Evolutionary conservation across 2,888 invertebrate species (phyloP), one percentile per base, ranked within the genome.

Genomic region (Quadroppia sp.): DNA sequence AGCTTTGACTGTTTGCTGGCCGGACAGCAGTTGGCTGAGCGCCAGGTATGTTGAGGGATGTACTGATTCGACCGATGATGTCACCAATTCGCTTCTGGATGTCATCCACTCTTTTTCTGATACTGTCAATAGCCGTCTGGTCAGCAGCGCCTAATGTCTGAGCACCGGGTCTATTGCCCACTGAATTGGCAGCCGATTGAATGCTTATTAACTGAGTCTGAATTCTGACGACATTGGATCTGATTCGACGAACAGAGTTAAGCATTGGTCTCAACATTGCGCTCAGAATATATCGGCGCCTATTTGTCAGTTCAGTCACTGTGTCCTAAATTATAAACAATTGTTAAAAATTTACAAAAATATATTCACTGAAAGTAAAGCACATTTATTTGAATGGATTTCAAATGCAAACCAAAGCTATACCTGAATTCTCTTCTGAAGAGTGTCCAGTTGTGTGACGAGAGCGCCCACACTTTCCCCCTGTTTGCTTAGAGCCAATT

Each of bases 181-280:
- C 15, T 1, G 23, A 13, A 40, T 48, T 17, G 0, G 64, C 72
- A 0, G 64, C 72, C 64, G 45, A 15, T 11, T 72, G 64, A 17
- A 72, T 61, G 9, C 30, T 61, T 45, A 30, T 61, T 25, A 74
- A 36, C 45, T 74, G 74, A 17, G 42, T 74, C 40, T 74, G 74
- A 15, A 74, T 74, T 50, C 74, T 23, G 53, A 56, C 70, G 15
- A 74, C 70, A 61, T 74, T 74, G n/a, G 70, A 56, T n/a, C 74
- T 30, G 53, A 74, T 74, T 53, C 74, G 70, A 45, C 70, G 73
- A 7, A 75, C 70, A 25, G 75, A 75, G 59, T 69, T 74, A 11
- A 59, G 42, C 73, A 75, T 75, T 42, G 75, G 70, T 28, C 75
- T 1, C 30, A 75, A 40, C 75, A 75, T 74, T 25, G 75, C 74